Conservation (phyloP, 1,140 invertebrate species). For the Drosophila bocki region DNA sequence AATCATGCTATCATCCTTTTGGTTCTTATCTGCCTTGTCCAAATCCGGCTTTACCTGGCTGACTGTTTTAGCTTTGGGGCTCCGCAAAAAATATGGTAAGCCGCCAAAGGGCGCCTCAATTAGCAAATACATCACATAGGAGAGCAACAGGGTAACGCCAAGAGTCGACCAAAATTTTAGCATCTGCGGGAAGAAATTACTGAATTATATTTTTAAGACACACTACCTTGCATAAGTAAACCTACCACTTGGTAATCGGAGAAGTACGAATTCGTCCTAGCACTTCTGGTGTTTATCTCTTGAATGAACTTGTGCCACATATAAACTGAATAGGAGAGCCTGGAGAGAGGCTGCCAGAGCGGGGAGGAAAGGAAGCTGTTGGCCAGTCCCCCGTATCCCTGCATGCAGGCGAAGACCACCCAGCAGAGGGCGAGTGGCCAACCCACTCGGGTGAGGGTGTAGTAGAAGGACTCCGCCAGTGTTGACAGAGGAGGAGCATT, state of each 20-base stretch:
- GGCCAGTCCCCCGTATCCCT: conserved; percentile 87
- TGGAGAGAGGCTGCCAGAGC: conserved; percentile 85
- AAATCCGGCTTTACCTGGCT: background rate
- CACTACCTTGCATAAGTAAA: background rate
- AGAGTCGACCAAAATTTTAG: conserved; percentile 44
- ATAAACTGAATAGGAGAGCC: conserved; percentile 86
- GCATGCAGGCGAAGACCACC: conserved; percentile 89
- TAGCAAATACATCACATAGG: conserved; percentile 34
- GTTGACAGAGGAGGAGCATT: conserved; percentile 56
- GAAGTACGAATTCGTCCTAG: conserved; percentile 43
- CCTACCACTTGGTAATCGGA: conserved; percentile 58
- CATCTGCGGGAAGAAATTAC: conserved; percentile 19
- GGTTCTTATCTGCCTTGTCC: background rate
- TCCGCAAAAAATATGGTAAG: background rate
- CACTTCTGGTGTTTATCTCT: conserved; percentile 29
- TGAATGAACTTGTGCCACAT: conserved; percentile 83
- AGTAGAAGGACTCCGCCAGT: conserved; percentile 87
- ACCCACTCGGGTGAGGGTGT: conserved; percentile 86
- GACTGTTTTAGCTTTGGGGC: background rate
- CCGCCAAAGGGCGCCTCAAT: conserved; percentile 47
- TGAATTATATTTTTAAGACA: background rate
- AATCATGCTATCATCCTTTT: background rate
- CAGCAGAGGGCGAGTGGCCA: conserved; percentile 88
- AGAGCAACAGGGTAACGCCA: conserved; percentile 40
- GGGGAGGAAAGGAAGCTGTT: conserved; percentile 85